Conservation (phyloP, 2,797 vertebrate genomes). For the Halcyon smyrnensis region DNA sequence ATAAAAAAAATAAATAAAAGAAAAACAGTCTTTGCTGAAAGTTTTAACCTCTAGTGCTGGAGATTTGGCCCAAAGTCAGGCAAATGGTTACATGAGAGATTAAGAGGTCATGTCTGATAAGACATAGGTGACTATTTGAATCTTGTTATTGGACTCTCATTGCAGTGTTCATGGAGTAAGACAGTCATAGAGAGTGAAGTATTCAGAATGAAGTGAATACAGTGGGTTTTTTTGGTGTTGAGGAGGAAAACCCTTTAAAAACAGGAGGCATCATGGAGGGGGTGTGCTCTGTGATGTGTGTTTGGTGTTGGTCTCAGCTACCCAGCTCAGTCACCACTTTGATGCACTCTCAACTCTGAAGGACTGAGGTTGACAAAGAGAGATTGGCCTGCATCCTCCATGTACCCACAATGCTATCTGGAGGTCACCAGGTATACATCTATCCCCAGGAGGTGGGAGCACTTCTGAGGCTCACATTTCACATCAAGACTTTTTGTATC, state of each 20-base stretch:
- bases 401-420: fast-evolving
- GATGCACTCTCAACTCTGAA: not conserved
- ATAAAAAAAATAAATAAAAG: not conserved
- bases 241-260: not conserved
- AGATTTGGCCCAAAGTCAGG: not conserved
- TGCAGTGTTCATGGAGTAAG: not conserved
- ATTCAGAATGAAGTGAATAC: not conserved
- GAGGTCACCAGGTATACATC: not conserved
- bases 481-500: not conserved
- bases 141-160: not conserved
- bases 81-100: not conserved
- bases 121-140: not conserved
- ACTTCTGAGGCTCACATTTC: not conserved
- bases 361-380: not conserved
- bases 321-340: not conserved
- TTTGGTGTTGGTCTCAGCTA: not conserved
- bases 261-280: not conserved
- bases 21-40: not conserved
- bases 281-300: not conserved
- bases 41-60: not conserved
- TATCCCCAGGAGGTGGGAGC: fast-evolving
- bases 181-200: not conserved
- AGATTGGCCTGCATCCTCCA: fast-evolving
- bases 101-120: not conserved
- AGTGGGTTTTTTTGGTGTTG: not conserved